Conservation (phyloP, 2,888 invertebrate species). For the Rhabditoides inermis region DNA sequence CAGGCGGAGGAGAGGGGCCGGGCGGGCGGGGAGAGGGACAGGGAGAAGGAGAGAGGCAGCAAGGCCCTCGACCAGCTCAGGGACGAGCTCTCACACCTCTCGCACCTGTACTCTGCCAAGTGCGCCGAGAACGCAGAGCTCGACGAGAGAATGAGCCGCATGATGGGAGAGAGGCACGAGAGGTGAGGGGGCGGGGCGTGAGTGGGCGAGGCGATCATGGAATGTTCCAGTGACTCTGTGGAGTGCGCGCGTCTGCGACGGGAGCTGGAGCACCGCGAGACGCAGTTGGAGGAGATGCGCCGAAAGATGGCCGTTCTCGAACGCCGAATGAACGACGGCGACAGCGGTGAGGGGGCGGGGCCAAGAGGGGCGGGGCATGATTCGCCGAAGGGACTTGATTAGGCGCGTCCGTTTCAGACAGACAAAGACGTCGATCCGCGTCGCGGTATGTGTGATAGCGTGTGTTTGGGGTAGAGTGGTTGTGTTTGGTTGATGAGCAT, state of each 20-base stretch:
- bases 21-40: slow-evolving; percentile 9
- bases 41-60: slow-evolving; percentile 18
- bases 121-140: slow-evolving; percentile 50
- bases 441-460: no score
- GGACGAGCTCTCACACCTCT: slow-evolving; percentile 41
- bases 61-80: slow-evolving; percentile 37
- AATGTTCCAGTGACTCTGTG: neutral
- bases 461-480: no score
- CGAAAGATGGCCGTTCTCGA: slow-evolving; percentile 13
- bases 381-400: no score
- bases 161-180: slow-evolving; percentile 12
- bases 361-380: neutral
- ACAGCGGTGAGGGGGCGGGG: neutral
- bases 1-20: slow-evolving; percentile 17
- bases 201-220: no score
- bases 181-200: neutral
- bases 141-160: slow-evolving; percentile 36
- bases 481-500: no score
- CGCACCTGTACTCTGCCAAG: slow-evolving; percentile 47
- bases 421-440: no score
- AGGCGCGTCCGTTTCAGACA: no score
- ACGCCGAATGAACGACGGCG: neutral
- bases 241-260: slow-evolving; percentile 4
- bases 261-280: slow-evolving; percentile 18
- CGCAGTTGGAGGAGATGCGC: slow-evolving; percentile 17